Evolutionary conservation across 2,113 vertebrate species (phyloP), one percentile per base, ranked within the genome.

Genomic region (Tapirus terrestris): DNA sequence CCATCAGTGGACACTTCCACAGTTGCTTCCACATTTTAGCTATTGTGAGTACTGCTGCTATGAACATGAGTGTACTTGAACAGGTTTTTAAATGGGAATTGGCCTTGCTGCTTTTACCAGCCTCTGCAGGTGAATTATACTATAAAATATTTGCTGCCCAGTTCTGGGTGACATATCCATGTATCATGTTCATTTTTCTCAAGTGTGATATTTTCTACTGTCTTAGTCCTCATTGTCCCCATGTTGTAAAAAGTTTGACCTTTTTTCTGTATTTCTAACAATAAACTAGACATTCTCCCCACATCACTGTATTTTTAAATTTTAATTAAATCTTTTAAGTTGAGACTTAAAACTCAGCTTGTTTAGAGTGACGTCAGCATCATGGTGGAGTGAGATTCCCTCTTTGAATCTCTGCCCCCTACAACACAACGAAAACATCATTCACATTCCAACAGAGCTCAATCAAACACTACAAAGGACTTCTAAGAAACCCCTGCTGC

Each of bases 261-360:
- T 45, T 68, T 84, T 89, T 45, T 68, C 56, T 84, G 5, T 48
- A 29, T 70, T 48, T 76, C 70, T 94, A 80, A 85, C 6, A 88
- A 73, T 25, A 87, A 81, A 73, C 10, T 94, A 83, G 53, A 60
- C 36, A 60, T 77, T 87, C 33, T 56, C 36, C 68, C 21, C 61
- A 65, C 6, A 56, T 68, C 20, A 58, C 45, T 93, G 36, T 91
- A 75, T 82, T 94, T 75, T 60, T 43, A 31, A 72, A 21, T 51
- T 91, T 77, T 91, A 83, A 45, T 85, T 81, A 81, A 89, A 63
- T 97, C 31, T 83, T 21, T 82, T 45, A 75, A 56, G 25, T 45
- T 91, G 33, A 86, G 51, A 58, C 51, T 63, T 89, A 86, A 87
- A 87, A 63, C 13, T 65, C 8, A 39, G 7, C 48, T 94, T 81